Evolutionary conservation across 2,113 vertebrate species (phyloP).

Genomic region (Thomomys bottae): DNA sequence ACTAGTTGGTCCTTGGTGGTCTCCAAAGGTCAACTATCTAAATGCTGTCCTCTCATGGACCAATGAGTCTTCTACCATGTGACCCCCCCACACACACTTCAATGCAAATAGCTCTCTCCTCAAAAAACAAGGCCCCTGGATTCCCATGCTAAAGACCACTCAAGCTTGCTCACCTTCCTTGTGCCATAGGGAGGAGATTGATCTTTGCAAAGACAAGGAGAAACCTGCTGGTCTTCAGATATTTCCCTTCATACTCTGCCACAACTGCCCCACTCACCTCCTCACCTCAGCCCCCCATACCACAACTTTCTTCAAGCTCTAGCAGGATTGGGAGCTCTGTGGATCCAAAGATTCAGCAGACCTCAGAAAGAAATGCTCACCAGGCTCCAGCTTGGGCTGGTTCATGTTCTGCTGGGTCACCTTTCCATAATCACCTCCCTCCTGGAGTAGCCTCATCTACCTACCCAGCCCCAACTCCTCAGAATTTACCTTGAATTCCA

Average conservation of each 20-base stretch:
- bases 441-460: accelerated
- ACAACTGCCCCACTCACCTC: too few relatives aligned
- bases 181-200: neutral
- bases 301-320: neutral
- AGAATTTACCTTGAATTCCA: too few relatives aligned
- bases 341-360: neutral
- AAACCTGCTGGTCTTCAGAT: neutral
- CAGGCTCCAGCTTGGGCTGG: neutral
- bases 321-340: neutral
- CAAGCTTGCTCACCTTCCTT: neutral
- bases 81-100: neutral
- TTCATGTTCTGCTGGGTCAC: neutral
- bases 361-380: neutral
- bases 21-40: neutral
- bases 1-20: neutral
- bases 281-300: neutral
- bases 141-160: neutral
- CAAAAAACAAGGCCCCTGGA: neutral
- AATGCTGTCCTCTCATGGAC: neutral
- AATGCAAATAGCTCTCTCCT: neutral
- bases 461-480: neutral
- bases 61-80: neutral
- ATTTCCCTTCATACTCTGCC: neutral
- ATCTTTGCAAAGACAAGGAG: neutral
- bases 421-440: neutral